phyloP scores from a whole-genome alignment of 2,797 vertebrate genomes.

The Hoplostethus atlanticus region DNA sequence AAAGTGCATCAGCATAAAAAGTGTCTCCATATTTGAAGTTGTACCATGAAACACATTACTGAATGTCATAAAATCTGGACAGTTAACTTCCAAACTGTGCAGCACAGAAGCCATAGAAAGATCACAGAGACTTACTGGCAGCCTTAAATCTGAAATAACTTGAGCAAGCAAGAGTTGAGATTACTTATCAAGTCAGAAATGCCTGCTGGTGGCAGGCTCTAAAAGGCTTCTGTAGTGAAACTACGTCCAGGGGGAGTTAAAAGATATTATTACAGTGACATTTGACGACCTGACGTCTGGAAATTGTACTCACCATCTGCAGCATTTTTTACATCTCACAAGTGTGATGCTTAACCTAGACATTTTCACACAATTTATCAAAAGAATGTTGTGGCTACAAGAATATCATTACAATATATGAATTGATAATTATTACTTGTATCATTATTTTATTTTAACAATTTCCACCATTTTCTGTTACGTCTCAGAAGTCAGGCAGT shows the following conservation, averaged over 20 bases:
- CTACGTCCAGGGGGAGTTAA: conserved; percentile 35
- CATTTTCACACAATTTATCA: not conserved
- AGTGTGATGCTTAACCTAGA: not conserved
- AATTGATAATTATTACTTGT: too few relatives aligned
- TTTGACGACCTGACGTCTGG: conserved; percentile 7
- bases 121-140: conserved; percentile 36
- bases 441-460: too few relatives aligned
- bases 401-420: too few relatives aligned
- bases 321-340: not conserved
- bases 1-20: conserved; percentile 37
- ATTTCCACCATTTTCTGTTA: too few relatives aligned
- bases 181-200: conserved; percentile 43
- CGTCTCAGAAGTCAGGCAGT: too few relatives aligned
- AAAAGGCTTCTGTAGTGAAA: conserved; percentile 24
- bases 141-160: conserved; percentile 65
- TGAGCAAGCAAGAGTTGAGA: conserved; percentile 65
- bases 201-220: conserved; percentile 27
- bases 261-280: conserved; percentile 13
- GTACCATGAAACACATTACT: conserved; percentile 60
- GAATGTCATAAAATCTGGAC: conserved; percentile 59
- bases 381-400: not conserved
- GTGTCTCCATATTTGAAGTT: conserved; percentile 56
- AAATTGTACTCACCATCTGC: conserved; percentile 6
- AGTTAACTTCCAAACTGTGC: conserved; percentile 58
- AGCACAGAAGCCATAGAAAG: conserved; percentile 36